Base-by-base conservation (phyloP, 2,113 vertebrate genomes). In the Takifugu flavidus region DNA sequence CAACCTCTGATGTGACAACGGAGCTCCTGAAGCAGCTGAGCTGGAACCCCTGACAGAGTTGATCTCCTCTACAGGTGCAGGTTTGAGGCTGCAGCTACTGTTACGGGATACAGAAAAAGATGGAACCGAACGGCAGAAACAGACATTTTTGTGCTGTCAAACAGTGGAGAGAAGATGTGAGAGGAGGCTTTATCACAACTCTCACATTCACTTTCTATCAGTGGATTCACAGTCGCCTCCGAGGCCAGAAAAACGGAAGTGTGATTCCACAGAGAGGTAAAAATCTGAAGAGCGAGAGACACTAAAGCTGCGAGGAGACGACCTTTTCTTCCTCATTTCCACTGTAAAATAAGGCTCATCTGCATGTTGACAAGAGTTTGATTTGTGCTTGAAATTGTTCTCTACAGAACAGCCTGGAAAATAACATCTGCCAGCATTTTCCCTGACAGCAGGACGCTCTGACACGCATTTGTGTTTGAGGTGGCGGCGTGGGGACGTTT, bases 181-280 rank as follows among this genome's bases (percentile, higher is more conserved):
- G 20, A 46, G 20, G 39, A 62, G 28, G 13, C 39, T 5, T 10
- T 42, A 47, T 42, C 43, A 52, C 49, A 26, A 53, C 20, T 39
- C 3, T 10, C 62, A 6, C 62, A 39, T 11, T 11, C 6, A 1
- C 34, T 31, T 31, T 31, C 29, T 31, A 1, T 4, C 5, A 4
- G 4, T 4, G 29, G 7, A 2, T 39, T 39, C 34, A 3, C 34
- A n/a, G 42, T 4, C 12, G 26, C 49, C 6, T 55, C 51, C 60
- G 55, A 55, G 27, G 59, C 45, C 27, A n/a, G 15, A 44, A 29
- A 53, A 51, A 39, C 0, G 8, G 3, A 25, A 47, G 27, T 55
- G 56, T 55, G 62, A 65, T 20, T 13, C 13, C 56, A 55, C 43
- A 25, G 20, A 25, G 20, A 55, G 60, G 28, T n/a, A 49, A 11